Percentiles rank a stretch among this genome's conserved stretches.
phyloP scores from a whole-genome alignment of 2,888 invertebrate species.

The Campoplex capitator region DNA sequence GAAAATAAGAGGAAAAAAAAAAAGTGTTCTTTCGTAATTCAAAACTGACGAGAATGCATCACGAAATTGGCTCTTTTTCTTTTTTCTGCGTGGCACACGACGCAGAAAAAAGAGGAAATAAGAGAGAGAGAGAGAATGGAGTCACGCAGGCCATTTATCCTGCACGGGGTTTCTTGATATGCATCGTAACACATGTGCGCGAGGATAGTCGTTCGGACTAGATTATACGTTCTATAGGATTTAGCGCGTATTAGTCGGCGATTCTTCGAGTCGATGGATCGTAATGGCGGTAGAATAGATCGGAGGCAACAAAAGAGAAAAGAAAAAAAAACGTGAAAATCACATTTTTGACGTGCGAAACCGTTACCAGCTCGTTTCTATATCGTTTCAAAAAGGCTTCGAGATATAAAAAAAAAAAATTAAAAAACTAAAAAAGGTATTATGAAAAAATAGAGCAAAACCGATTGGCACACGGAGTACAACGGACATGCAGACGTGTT shows the following conservation, averaged over 20 bases:
- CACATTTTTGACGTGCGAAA: slow-evolving; percentile 29
- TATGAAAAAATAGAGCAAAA: slow-evolving; percentile 36
- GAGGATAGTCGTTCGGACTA: slow-evolving; percentile 20
- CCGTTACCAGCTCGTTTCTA: neutral
- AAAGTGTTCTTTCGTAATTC: slow-evolving; percentile 41
- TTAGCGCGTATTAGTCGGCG: slow-evolving; percentile 44
- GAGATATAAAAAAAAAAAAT: neutral
- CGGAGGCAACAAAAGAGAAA: neutral
- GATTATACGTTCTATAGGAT: slow-evolving; percentile 38
- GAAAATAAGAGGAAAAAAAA: slow-evolving; percentile 1
- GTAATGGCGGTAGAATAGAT: slow-evolving; percentile 12
- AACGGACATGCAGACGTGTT: slow-evolving; percentile 56
- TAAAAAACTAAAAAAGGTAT: neutral
- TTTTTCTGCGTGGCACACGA: slow-evolving; percentile 57
- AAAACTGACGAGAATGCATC: slow-evolving; percentile 44
- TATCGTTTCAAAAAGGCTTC: slow-evolving; percentile 37
- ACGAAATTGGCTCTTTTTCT: slow-evolving; percentile 51
- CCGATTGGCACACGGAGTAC: slow-evolving; percentile 46
- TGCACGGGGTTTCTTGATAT: slow-evolving; percentile 27
- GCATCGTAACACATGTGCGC: slow-evolving; percentile 25
- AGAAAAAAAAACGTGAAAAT: neutral
- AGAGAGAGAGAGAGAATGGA: slow-evolving; percentile 17
- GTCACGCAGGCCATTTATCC: slow-evolving; percentile 62
- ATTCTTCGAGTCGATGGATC: slow-evolving; percentile 42
- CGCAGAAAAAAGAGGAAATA: slow-evolving; percentile 38